phyloP scores from a whole-genome alignment of 1,140 invertebrate genomes.

The Conus betulinus region DNA sequence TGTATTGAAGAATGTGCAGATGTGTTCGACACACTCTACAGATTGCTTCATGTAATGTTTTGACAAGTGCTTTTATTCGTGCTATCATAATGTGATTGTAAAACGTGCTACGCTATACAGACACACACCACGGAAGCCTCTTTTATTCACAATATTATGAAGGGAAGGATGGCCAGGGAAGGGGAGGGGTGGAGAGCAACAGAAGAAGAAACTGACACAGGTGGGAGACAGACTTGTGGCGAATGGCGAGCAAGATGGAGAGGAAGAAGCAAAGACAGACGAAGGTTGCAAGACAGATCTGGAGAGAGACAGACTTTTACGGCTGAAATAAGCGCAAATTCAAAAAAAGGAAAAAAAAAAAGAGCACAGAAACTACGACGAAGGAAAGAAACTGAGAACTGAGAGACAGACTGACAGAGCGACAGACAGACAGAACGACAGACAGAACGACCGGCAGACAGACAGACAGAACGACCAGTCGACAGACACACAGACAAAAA shows the following conservation, averaged over 20 bases:
- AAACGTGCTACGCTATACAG: too few relatives aligned
- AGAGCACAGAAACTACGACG: background rate
- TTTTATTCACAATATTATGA: background rate
- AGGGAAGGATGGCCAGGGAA: background rate
- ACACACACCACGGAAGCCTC: too few relatives aligned
- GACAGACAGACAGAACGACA: background rate
- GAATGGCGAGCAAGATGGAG: background rate
- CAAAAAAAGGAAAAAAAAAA: background rate
- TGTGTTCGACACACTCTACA: too few relatives aligned
- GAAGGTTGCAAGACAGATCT: background rate
- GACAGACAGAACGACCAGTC: background rate
- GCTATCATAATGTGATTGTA: too few relatives aligned
- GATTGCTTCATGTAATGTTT: too few relatives aligned
- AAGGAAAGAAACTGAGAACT: background rate
- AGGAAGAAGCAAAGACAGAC: conserved; percentile 20
- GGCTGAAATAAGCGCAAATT: background rate
- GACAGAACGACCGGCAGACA: background rate
- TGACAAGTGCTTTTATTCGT: too few relatives aligned
- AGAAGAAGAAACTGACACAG: background rate
- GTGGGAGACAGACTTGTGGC: background rate
- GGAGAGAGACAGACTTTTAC: background rate
- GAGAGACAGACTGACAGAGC: background rate
- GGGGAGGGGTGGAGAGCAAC: conserved; percentile 3
- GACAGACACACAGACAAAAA: background rate
- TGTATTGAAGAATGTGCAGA: too few relatives aligned